Evolutionary conservation across 2,888 invertebrate species (phyloP).

Genomic region (Epirrhoe tristata): DNA sequence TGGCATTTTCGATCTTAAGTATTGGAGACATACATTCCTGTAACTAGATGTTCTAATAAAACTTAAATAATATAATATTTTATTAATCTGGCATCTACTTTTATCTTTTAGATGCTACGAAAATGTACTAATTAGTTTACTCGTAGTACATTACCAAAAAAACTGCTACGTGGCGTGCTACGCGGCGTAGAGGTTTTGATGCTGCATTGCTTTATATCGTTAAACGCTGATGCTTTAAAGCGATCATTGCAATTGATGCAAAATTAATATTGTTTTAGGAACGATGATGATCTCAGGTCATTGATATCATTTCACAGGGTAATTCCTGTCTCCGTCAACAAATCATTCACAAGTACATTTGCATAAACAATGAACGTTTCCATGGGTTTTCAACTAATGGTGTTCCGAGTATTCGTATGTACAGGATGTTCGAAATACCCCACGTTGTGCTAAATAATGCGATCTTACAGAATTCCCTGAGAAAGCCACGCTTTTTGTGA

Average conservation of each 20-base stretch:
- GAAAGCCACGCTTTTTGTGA: constrained; percentile 62
- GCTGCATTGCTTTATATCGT: constrained; percentile 3
- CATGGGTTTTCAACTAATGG: constrained; percentile 70
- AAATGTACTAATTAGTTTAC: not conserved
- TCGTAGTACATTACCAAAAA: constrained; percentile 6
- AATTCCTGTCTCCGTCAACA: constrained; percentile 20
- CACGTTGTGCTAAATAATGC: constrained; percentile 59
- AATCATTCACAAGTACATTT: constrained; percentile 51
- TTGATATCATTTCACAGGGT: constrained; percentile 23
- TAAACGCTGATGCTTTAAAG: not conserved
- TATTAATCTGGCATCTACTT: too few species aligned
- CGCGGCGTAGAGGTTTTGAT: constrained; percentile 38
- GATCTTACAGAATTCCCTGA: constrained; percentile 63
- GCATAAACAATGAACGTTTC: constrained; percentile 64
- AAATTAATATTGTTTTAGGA: not conserved
- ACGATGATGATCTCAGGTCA: constrained; percentile 17
- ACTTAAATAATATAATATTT: too few species aligned
- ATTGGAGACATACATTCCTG: too few species aligned
- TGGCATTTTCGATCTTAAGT: too few species aligned
- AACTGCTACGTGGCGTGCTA: constrained; percentile 34
- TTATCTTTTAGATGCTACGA: not conserved
- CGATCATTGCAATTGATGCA: not conserved
- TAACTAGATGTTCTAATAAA: too few species aligned
- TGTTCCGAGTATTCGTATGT: constrained; percentile 67
- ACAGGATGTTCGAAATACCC: constrained; percentile 69